phyloP scores from a whole-genome alignment of 2,888 invertebrate genomes.

The Drosophila hamatofila region DNA sequence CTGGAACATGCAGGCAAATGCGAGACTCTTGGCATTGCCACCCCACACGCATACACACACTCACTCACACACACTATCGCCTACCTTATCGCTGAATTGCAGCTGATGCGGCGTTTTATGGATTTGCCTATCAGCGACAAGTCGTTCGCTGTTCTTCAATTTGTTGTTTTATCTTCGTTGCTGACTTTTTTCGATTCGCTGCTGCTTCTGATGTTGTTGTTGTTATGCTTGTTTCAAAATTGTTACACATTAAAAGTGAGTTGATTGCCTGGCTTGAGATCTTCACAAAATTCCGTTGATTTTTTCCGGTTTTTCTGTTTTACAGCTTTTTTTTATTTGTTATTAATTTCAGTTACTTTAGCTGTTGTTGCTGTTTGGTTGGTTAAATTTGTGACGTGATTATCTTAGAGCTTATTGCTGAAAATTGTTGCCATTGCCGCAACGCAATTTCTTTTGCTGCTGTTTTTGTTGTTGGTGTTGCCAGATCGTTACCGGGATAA shows the following conservation, averaged over 20 bases:
- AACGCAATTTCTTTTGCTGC: conserved; percentile 73
- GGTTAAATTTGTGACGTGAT: conserved; percentile 17
- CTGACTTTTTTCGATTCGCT: conserved; percentile 34
- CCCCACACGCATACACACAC: not conserved
- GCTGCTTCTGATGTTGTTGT: conserved; percentile 10
- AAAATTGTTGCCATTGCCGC: conserved; percentile 65
- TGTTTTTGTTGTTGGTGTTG: conserved; percentile 74
- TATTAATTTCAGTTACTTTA: conserved; percentile 1
- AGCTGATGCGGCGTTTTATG: conserved; percentile 69
- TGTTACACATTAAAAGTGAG: conserved; percentile 53
- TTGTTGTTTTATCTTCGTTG: conserved; percentile 38
- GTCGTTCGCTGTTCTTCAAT: conserved; percentile 39
- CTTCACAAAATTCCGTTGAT: conserved; percentile 19
- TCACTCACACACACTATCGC: conserved; percentile 1
- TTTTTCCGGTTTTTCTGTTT: not conserved
- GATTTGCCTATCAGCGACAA: conserved; percentile 61
- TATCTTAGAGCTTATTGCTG: conserved; percentile 48
- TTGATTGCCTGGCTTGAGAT: conserved; percentile 24
- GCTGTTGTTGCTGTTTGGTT: conserved; percentile 14
- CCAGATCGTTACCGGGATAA: conserved; percentile 72
- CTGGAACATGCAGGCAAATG: conserved; percentile 41
- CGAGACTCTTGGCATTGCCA: conserved; percentile 11
- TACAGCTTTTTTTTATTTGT: not conserved
- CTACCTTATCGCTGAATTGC: conserved; percentile 76
- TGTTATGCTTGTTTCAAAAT: conserved; percentile 28